Evolutionary conservation across 2,888 invertebrate species (phyloP).

Genomic region (Ecdyonurus torrentis): DNA sequence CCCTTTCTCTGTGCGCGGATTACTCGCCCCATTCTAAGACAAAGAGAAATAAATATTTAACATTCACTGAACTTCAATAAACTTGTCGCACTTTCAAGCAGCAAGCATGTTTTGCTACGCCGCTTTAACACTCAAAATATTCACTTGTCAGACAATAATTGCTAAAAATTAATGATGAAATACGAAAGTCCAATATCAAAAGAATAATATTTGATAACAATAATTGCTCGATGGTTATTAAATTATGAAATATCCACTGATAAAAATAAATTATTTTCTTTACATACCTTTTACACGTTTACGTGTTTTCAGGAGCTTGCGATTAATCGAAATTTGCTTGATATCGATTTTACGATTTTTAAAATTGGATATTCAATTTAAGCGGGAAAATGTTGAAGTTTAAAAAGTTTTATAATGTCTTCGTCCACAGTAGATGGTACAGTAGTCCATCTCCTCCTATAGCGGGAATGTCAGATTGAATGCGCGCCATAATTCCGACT

Average conservation of each 20-base stretch:
- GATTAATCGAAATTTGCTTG: not conserved
- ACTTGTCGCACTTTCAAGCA: too few species aligned
- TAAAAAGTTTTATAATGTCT: too few species aligned
- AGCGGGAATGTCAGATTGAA: too few species aligned
- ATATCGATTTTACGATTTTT: not conserved
- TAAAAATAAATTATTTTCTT: not conserved
- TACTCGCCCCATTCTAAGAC: conserved; percentile 92
- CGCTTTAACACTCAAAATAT: not conserved
- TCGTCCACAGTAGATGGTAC: too few species aligned
- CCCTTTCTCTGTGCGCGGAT: conserved; percentile 99
- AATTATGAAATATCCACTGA: not conserved
- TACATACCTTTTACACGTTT: not conserved
- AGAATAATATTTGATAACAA: too few species aligned
- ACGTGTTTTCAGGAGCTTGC: not conserved
- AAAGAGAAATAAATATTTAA: not conserved
- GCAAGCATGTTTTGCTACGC: too few species aligned
- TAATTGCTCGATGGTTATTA: not conserved
- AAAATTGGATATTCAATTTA: too few species aligned
- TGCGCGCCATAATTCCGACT: too few species aligned
- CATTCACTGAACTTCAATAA: not conserved
- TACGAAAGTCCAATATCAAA: not conserved
- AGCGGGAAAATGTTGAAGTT: too few species aligned
- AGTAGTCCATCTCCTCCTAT: too few species aligned
- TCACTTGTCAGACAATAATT: not conserved
- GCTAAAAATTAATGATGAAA: not conserved